Conservation (phyloP, 1,140 invertebrate species). For the Drosophila jambulina region DNA sequence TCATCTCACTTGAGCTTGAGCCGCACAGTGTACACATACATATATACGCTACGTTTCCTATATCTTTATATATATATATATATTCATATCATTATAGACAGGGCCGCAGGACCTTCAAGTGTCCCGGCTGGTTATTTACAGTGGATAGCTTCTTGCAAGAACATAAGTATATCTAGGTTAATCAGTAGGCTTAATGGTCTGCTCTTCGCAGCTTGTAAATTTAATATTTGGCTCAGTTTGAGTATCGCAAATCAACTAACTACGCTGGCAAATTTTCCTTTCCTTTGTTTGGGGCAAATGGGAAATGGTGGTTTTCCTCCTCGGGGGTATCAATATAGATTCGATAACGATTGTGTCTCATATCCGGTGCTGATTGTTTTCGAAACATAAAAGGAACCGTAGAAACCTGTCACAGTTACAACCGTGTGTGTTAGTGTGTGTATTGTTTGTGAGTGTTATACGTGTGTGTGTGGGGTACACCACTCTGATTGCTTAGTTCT, state of each 20-base stretch:
- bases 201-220: constrained; percentile 40
- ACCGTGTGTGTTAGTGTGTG: constrained; percentile 51
- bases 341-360: constrained; percentile 63
- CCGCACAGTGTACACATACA: constrained; percentile 45
- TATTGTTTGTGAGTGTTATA: constrained; percentile 23
- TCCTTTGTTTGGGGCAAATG: neutral
- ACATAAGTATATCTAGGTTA: constrained; percentile 47
- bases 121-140: constrained; percentile 48
- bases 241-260: constrained; percentile 70
- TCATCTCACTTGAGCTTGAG: constrained; percentile 63
- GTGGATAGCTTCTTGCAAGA: constrained; percentile 51
- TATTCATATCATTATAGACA: constrained; percentile 46
- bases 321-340: constrained; percentile 39
- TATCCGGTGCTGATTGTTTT: constrained; percentile 62
- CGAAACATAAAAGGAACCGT: constrained; percentile 72
- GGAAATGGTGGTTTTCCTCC: constrained; percentile 3
- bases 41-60: constrained; percentile 43
- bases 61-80: constrained; percentile 49
- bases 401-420: constrained; percentile 77
- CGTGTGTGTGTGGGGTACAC: constrained; percentile 19
- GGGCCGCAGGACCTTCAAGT: constrained; percentile 20
- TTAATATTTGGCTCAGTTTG: constrained; percentile 81
- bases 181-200: constrained; percentile 54
- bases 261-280: constrained; percentile 55
- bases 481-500: constrained; percentile 69